These are phyloP conservation scores for cattle (Bos taurus) DNA, from an alignment of 2,113 vertebrate genomes.

Conservation along the genomic window DNA sequence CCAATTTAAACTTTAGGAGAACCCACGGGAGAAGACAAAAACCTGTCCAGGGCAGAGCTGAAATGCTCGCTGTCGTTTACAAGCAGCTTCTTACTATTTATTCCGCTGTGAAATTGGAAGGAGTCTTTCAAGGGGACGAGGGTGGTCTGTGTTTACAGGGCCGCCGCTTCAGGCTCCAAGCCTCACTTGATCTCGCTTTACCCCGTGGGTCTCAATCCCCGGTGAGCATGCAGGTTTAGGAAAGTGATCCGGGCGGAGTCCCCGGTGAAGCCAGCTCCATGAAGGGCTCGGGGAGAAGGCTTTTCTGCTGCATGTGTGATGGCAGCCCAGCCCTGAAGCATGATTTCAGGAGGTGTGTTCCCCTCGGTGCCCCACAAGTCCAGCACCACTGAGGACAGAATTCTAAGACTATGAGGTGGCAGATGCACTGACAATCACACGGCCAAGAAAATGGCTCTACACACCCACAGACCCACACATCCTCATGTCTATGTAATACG, in stretches of 20 bases:
- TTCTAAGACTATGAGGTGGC: background rate
- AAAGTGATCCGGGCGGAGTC: rapidly evolving
- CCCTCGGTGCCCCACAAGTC: rapidly evolving
- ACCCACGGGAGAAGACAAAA: background rate
- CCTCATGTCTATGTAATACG: background rate
- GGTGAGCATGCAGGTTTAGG: background rate
- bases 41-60: background rate
- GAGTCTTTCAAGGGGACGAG: background rate
- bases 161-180: background rate
- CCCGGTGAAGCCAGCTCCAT: rapidly evolving
- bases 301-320: rapidly evolving
- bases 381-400: rapidly evolving
- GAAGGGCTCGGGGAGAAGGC: rapidly evolving
- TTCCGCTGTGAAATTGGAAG: background rate
- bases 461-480: rapidly evolving
- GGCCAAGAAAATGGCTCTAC: too few species aligned
- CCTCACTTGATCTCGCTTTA: rapidly evolving
- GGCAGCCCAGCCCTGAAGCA: too few species aligned
- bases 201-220: rapidly evolving
- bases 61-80: background rate
- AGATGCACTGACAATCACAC: rapidly evolving
- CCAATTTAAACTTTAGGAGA: background rate
- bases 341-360: background rate
- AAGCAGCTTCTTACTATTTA: background rate
- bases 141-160: background rate